A percentile compares a stretch with the other conserved stretches of the same genome.
Conservation (phyloP, 2,888 invertebrate genomes). For the Lycocerus yunnanus region DNA sequence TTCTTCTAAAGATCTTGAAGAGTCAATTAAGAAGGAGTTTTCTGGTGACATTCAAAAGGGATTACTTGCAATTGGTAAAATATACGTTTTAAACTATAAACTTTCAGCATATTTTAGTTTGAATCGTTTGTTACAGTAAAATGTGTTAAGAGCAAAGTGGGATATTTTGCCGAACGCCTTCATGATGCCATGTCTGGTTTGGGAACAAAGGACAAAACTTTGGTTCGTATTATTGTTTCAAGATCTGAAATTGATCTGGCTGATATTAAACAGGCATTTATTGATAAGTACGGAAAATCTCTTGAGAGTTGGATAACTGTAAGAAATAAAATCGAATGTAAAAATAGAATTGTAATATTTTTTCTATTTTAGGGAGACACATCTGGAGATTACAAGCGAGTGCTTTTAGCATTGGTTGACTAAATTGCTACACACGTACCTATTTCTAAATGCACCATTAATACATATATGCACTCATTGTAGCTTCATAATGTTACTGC, state of each 20-base stretch:
- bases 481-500: conserved; percentile 48
- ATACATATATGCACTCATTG: conserved; percentile 29
- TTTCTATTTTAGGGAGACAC: conserved; percentile 81
- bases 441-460: conserved; percentile 40
- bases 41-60: conserved; percentile 86
- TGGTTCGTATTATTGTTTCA: conserved; percentile 90
- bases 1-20: conserved; percentile 82
- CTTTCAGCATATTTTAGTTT: neutral
- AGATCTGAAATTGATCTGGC: conserved; percentile 91
- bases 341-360: conserved; percentile 20
- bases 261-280: conserved; percentile 89
- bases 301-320: conserved; percentile 87
- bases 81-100: neutral
- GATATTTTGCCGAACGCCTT: conserved; percentile 89
- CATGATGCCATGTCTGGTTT: conserved; percentile 90
- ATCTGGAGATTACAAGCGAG: conserved; percentile 91
- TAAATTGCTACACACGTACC: conserved; percentile 49
- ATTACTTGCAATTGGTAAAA: conserved; percentile 83
- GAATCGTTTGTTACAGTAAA: conserved; percentile 64
- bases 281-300: conserved; percentile 78
- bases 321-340: conserved; percentile 54
- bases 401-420: conserved; percentile 83
- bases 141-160: conserved; percentile 88
- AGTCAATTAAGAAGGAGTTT: conserved; percentile 85
- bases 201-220: conserved; percentile 88